A percentile compares a stretch with the other conserved stretches of the same genome.
These are phyloP conservation scores for Oxytorus armatus DNA, from an alignment of 2,888 invertebrate species.

Conservation along the genomic window DNA sequence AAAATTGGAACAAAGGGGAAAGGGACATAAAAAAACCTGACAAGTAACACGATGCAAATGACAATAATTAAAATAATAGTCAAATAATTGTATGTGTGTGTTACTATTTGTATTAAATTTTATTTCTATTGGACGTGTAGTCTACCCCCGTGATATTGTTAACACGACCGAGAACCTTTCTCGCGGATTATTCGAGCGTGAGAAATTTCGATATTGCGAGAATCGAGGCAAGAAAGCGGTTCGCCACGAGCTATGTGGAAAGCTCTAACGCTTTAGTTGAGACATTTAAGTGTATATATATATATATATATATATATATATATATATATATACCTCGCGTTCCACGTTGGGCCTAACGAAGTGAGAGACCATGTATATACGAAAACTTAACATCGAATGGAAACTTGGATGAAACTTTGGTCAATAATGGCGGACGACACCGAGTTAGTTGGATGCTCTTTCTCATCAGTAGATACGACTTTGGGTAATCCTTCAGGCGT, in stretches of 20 bases:
- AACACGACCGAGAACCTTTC: not conserved
- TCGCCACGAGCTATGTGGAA: slow-evolving; percentile 19
- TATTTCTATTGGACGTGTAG: too few relatives aligned
- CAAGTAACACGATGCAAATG: too few relatives aligned
- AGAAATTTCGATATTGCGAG: slow-evolving; percentile 32
- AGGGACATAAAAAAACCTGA: too few relatives aligned
- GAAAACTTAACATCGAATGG: slow-evolving; percentile 36
- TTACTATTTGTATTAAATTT: too few relatives aligned
- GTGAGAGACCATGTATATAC: slow-evolving; percentile 12
- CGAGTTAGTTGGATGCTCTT: not conserved
- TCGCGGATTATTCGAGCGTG: slow-evolving; percentile 15
- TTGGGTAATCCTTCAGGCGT: slow-evolving; percentile 20
- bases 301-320: slow-evolving; percentile 6
- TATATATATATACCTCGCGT: not conserved
- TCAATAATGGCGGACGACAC: slow-evolving; percentile 35
- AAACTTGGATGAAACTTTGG: slow-evolving; percentile 53
- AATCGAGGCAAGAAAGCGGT: slow-evolving; percentile 27
- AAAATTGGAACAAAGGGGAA: too few relatives aligned
- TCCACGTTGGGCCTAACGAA: slow-evolving; percentile 29
- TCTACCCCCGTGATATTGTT: not conserved
- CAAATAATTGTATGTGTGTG: too few relatives aligned
- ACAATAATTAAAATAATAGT: too few relatives aligned
- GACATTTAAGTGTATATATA: not conserved
- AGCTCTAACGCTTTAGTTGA: not conserved
- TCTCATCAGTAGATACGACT: slow-evolving; percentile 1